These are phyloP conservation scores for Siphonodentalium dalli DNA, from an alignment of 2,888 invertebrate species.

Conservation along the genomic window DNA sequence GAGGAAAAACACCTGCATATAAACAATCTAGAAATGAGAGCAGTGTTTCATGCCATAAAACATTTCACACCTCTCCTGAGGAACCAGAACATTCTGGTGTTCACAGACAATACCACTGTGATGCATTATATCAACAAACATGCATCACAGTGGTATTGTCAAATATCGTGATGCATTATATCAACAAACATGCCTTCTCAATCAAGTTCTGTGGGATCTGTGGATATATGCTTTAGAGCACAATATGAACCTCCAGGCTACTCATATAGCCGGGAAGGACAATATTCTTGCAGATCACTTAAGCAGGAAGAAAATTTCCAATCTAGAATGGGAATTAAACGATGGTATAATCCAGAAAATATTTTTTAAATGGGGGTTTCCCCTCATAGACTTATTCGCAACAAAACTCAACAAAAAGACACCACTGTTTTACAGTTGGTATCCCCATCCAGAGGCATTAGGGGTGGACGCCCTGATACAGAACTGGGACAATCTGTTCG, in stretches of 20 bases:
- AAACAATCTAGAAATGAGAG: slow-evolving; percentile 8
- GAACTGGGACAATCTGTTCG: slow-evolving; percentile 4
- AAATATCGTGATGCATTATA: too few species aligned
- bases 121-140: slow-evolving; percentile 18
- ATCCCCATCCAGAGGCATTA: slow-evolving; percentile 1
- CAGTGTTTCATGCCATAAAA: not conserved
- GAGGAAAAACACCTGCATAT: slow-evolving; percentile 2
- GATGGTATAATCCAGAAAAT: not conserved
- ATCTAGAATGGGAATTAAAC: slow-evolving; percentile 15
- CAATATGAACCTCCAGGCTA: slow-evolving; percentile 6
- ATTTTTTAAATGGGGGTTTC: slow-evolving; percentile 1
- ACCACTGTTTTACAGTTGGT: not conserved
- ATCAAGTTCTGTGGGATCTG: too few species aligned
- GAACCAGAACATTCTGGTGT: slow-evolving; percentile 5
- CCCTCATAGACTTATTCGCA: slow-evolving; percentile 4
- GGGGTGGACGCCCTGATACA: not conserved
- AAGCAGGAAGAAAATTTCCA: not conserved
- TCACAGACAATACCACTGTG: slow-evolving; percentile 8
- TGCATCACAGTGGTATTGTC: too few species aligned
- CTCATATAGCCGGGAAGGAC: slow-evolving; percentile 12
- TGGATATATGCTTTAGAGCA: not conserved
- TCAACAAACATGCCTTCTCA: too few species aligned
- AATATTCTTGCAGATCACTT: slow-evolving; percentile 13
- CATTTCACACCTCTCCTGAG: slow-evolving; percentile 1
- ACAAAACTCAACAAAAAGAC: not conserved